Base-by-base conservation (phyloP, 1,140 invertebrate species). In the Drosophila saltans region DNA sequence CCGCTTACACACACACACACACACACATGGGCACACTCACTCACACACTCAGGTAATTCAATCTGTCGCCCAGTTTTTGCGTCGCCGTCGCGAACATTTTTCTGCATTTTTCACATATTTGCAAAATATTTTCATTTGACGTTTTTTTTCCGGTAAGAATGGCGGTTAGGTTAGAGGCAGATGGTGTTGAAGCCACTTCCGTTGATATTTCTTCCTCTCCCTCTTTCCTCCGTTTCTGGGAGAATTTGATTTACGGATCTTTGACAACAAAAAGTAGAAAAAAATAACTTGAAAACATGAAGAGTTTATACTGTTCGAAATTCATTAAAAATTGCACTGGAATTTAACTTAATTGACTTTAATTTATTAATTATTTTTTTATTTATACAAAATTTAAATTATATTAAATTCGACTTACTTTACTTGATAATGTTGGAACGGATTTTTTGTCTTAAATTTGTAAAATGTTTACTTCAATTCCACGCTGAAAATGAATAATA, bases 21-120 rank as follows among this genome's bases (percentile, higher is more conserved):
- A 39, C 28, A 6, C 11, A 10, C 8, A 16, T 16, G 16, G 16
- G 16, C 16, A 24, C 26, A 36, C 10, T 48, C 62, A 36, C 60
- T 41, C 64, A 77, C 64, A 48, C 61, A 64, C 3, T 36, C 72
- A 82, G 80, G 81, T 89, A 89, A 89, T 89, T 89, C 84, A 89
- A 89, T 89, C 84, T 89, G 84, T 79, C 84, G 80, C 45, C 77
- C 71, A 75, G 75, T 90, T 83, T 88, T 81, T 78, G 58, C 74
- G 55, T 21, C 70, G 41, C 7, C 11, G 6, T 16, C 55, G 69
- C 16, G 56, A 58, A 76, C 66, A 86, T 86, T 86, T 86, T 88
- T 80, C 68, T 59, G 80, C 74, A 88, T 86, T 86, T 55, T 56
- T 56, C 24, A 41, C 11, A 67, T 59, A 59, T 59, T 59, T 59